phyloP scores from a whole-genome alignment of 2,113 vertebrate species.

The Vicugna pacos region DNA sequence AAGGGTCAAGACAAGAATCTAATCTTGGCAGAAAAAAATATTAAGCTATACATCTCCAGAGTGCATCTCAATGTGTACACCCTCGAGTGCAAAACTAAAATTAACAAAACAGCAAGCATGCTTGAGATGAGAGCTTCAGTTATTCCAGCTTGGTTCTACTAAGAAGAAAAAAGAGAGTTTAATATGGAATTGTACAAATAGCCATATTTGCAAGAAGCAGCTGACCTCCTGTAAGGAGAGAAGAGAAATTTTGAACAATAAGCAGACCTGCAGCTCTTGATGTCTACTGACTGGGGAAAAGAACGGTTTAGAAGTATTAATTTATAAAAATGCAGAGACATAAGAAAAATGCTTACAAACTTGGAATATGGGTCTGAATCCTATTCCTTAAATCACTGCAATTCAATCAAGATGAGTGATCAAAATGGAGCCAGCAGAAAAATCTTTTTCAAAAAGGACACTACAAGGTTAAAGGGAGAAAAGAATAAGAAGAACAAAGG shows the following conservation, averaged over 20 bases:
- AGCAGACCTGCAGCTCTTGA: not conserved
- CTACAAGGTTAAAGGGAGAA: not conserved
- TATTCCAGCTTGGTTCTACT: not conserved
- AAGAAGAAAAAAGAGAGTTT: not conserved
- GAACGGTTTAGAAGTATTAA: not conserved
- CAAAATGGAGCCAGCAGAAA: not conserved
- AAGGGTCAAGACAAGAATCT: not conserved
- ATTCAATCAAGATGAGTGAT: not conserved
- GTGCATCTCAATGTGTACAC: not conserved
- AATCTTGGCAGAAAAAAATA: not conserved
- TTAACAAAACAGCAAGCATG: not conserved
- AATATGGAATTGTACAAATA: not conserved
- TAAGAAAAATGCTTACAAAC: not conserved
- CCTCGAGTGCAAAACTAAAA: not conserved
- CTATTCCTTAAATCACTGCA: not conserved
- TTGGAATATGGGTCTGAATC: not conserved
- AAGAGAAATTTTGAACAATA: not conserved
- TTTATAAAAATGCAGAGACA: not conserved
- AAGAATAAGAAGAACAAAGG: not conserved
- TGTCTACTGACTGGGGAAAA: not conserved
- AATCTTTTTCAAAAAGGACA: not conserved
- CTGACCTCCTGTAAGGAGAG: not conserved
- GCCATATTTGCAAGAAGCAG: not conserved
- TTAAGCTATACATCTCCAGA: not conserved
- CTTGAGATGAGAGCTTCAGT: not conserved